These are phyloP conservation scores for Drosophila mayaguana DNA, from an alignment of 2,888 invertebrate genomes.

Conservation along the genomic window DNA sequence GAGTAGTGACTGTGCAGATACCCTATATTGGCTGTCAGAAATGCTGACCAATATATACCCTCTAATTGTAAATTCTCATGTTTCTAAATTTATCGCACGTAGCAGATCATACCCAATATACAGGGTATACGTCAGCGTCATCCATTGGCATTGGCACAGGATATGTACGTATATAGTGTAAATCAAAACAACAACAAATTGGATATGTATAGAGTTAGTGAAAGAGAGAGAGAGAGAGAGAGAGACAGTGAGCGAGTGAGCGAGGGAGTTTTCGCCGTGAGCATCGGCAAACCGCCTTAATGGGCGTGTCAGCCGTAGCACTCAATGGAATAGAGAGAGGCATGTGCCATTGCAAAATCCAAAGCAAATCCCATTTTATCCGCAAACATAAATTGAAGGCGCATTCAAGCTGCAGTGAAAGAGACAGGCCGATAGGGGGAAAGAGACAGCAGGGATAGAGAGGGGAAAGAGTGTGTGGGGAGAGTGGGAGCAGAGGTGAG, in stretches of 20 bases:
- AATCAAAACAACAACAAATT: conserved; percentile 80
- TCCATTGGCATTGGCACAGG: conserved; percentile 23
- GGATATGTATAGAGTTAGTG: conserved; percentile 51
- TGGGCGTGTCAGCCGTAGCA: conserved; percentile 50
- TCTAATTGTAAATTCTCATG: background rate
- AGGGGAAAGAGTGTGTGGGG: background rate
- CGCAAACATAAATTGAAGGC: conserved; percentile 81
- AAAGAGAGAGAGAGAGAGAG: too few relatives aligned
- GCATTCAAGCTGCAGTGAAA: conserved; percentile 65
- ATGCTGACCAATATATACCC: background rate
- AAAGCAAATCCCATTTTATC: conserved; percentile 79
- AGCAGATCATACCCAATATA: background rate
- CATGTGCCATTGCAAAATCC: conserved; percentile 53
- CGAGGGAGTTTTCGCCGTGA: conserved; percentile 30
- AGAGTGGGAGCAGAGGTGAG: background rate
- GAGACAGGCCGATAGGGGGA: background rate
- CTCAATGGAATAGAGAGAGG: conserved; percentile 36
- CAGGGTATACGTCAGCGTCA: conserved; percentile 31
- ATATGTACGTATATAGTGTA: conserved; percentile 51
- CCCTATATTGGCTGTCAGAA: background rate
- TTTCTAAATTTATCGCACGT: background rate
- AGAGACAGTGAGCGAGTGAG: background rate
- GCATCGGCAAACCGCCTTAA: conserved; percentile 36
- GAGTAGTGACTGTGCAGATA: background rate
- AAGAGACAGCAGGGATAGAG: background rate